Evolutionary conservation across 2,888 invertebrate species (phyloP), one percentile per base, ranked within the genome.

Genomic region (Bembecia ichneumoniformis): DNA sequence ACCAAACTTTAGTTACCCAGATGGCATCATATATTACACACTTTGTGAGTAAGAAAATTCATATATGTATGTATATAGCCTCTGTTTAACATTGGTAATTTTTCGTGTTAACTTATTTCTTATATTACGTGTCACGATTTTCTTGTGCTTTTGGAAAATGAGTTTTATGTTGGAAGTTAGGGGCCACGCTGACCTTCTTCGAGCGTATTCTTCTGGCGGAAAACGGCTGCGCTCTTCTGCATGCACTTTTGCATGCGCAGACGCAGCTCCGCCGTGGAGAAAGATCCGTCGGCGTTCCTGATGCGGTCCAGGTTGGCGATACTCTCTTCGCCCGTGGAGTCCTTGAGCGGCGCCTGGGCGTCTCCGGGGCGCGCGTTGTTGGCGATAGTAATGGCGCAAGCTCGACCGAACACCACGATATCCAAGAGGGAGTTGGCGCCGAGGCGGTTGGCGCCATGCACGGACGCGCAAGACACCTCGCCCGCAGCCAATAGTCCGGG

Each of bases 401-500:
- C 98, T 62, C 99, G 91, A 51, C 99, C 99, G 81, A 99, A 99
- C 52, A 99, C 97, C 11, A 99, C 99, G 71, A 99, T 90, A 90
- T 99, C 99, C 35, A 99, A 89, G 58, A 99, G 89, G 0, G 99
- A 99, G 88, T 99, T 99, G 52, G 99, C 99, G 55, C 99, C 99
- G 47, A 99, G 91, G 43, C 99, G 91, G 89, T 99, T 99, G 54
- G 99, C 99, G 59, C 99, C 99, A 80, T 99, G 99, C 50, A 99
- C 99, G 0, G 98, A 98, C 17, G 96, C 96, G 69, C 96, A 97
- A 1, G 94, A 96, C 10, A 95, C 90, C 83, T 99, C 99, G 35
- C 99, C 99, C 56, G 95, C 95, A 1, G 99, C 98, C 72, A 97
- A 96, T 49, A 99, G 88, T 1, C 99, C 99, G 5, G 91, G 91